Evolutionary conservation across 2,113 vertebrate species (phyloP).

Genomic region (Poeciliopsis occidentalis): DNA sequence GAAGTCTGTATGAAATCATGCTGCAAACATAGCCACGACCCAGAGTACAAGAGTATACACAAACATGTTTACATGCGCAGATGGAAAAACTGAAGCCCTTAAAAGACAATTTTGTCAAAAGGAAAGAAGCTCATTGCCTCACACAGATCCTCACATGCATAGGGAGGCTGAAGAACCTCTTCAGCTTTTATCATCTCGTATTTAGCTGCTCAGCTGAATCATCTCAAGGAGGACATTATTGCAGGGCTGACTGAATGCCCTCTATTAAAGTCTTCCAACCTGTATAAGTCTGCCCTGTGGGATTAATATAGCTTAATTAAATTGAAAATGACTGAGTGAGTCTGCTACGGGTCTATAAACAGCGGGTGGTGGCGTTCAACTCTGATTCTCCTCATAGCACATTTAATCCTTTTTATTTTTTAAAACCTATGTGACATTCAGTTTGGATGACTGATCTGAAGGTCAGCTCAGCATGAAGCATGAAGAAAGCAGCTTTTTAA

Average conservation of each 20-base stretch:
- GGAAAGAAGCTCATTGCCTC: neutral
- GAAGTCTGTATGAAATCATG: constrained; percentile 25
- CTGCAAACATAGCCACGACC: constrained; percentile 25
- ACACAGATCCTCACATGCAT: neutral
- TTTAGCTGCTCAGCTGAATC: constrained; percentile 42
- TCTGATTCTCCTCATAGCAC: constrained; percentile 17
- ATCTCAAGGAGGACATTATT: constrained; percentile 38
- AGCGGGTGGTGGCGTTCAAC: constrained; percentile 31
- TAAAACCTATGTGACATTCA: neutral
- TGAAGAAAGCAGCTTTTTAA: neutral
- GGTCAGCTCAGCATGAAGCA: too few relatives aligned
- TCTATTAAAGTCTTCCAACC: constrained; percentile 59
- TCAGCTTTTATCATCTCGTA: constrained; percentile 32
- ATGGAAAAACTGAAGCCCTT: constrained; percentile 5
- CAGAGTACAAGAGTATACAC: neutral
- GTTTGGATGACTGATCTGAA: neutral
- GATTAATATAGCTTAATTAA: constrained; percentile 70
- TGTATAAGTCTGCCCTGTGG: constrained; percentile 45
- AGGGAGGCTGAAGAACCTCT: constrained; percentile 13
- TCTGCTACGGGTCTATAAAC: neutral
- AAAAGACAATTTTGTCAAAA: constrained; percentile 10
- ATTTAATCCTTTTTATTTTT: constrained; percentile 13
- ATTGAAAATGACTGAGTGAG: constrained; percentile 64
- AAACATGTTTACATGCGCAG: constrained; percentile 6
- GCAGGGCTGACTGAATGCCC: constrained; percentile 43